Evolutionary conservation across 1,140 invertebrate species (phyloP).

Genomic region (Drosophila neocordata): DNA sequence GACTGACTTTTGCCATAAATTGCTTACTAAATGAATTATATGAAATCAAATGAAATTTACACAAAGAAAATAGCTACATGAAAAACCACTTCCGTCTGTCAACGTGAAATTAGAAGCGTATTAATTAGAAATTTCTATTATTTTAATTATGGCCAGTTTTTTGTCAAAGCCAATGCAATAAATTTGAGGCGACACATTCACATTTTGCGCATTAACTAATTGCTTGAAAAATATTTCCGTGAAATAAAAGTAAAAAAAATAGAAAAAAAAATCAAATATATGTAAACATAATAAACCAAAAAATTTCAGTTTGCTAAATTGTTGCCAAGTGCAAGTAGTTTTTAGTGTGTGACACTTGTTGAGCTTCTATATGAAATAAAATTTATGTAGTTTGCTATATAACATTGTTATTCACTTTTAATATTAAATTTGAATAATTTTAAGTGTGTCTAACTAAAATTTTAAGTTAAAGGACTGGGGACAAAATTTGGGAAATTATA

Average conservation of each 20-base stretch:
- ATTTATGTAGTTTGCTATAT: too few relatives aligned
- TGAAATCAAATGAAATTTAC: slow-evolving; percentile 66
- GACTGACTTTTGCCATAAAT: slow-evolving; percentile 55
- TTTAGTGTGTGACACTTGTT: slow-evolving; percentile 52
- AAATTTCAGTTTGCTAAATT: not conserved
- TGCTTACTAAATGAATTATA: slow-evolving; percentile 65
- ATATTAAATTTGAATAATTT: too few relatives aligned
- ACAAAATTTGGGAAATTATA: too few relatives aligned
- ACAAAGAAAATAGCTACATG: slow-evolving; percentile 61
- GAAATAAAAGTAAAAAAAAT: slow-evolving; percentile 24
- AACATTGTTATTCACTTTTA: too few relatives aligned
- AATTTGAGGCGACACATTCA: slow-evolving; percentile 76
- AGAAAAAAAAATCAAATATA: slow-evolving; percentile 20
- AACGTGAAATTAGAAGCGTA: slow-evolving; percentile 74
- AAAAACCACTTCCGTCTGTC: slow-evolving; percentile 69
- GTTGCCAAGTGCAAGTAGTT: not conserved
- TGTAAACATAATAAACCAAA: not conserved
- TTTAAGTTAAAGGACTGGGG: too few relatives aligned
- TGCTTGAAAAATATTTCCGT: slow-evolving; percentile 65
- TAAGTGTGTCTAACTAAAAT: too few relatives aligned
- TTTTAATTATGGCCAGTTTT: slow-evolving; percentile 45
- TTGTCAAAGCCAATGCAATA: slow-evolving; percentile 51
- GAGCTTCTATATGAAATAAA: slow-evolving; percentile 53
- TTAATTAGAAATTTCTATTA: slow-evolving; percentile 79
- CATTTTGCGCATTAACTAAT: slow-evolving; percentile 75